Evolutionary conservation across 1,140 invertebrate species (phyloP).

Genomic region (Drosophila nigrodunni): DNA sequence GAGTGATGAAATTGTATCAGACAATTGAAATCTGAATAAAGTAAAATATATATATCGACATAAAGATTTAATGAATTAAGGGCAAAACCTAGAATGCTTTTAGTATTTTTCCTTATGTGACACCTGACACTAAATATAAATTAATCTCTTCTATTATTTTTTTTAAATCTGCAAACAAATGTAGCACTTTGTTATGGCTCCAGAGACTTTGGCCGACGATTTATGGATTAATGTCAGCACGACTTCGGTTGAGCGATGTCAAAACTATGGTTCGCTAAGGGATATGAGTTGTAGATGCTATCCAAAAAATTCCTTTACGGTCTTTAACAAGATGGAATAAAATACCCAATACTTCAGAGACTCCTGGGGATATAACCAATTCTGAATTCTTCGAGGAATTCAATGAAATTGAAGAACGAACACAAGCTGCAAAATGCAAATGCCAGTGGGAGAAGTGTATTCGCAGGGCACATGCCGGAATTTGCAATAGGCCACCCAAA

Average conservation of each 20-base stretch:
- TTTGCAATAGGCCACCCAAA: background rate
- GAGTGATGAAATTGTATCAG: conserved; percentile 47
- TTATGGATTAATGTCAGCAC: conserved; percentile 10
- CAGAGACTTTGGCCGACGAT: conserved; percentile 1
- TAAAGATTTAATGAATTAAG: background rate
- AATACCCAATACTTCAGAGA: too few relatives aligned
- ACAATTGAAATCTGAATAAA: conserved; percentile 57
- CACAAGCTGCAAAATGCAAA: background rate
- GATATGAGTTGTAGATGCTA: too few relatives aligned
- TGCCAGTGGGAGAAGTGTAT: background rate
- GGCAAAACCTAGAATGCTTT: background rate
- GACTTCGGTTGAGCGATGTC: background rate
- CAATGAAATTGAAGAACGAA: background rate
- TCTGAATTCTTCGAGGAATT: background rate
- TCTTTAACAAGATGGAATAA: too few relatives aligned
- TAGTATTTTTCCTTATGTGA: background rate
- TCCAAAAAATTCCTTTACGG: background rate
- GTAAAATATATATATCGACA: conserved; percentile 31
- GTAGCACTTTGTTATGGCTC: background rate
- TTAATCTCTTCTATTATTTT: background rate
- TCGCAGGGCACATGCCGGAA: background rate
- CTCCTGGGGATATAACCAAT: conserved; percentile 2
- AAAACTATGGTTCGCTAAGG: background rate
- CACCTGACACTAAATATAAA: background rate
- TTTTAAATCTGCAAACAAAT: too few relatives aligned